Conservation (phyloP, 2,888 invertebrate genomes). For the Agrotis exclamationis region DNA sequence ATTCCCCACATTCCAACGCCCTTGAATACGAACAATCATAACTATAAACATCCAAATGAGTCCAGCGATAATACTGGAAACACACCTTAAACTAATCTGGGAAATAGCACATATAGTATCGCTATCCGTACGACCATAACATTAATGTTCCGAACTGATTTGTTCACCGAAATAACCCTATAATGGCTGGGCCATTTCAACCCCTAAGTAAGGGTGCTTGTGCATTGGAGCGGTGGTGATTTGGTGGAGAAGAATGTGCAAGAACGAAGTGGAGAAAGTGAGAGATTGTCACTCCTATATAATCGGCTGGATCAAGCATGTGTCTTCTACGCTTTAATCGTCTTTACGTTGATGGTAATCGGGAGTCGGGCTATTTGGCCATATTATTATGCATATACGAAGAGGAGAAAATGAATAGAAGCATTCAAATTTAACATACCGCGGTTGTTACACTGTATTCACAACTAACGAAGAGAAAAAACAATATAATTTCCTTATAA, state of each 20-base stretch:
- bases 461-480: too few species aligned
- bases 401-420: too few species aligned
- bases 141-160: conserved; percentile 61
- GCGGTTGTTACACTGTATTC: too few species aligned
- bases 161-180: conserved; percentile 64
- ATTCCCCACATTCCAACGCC: conserved; percentile 2
- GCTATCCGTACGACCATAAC: conserved; percentile 52
- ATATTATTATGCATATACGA: too few species aligned
- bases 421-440: too few species aligned
- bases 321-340: not conserved
- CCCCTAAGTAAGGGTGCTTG: conserved; percentile 37
- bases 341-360: too few species aligned
- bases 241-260: not conserved
- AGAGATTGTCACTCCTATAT: not conserved
- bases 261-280: not conserved
- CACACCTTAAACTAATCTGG: conserved; percentile 53
- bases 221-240: conserved; percentile 4
- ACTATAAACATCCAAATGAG: conserved; percentile 26
- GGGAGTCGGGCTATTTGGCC: too few species aligned
- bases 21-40: conserved; percentile 31
- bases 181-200: conserved; percentile 57
- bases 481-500: too few species aligned
- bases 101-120: conserved; percentile 42
- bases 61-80: conserved; percentile 30
- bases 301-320: not conserved